A percentile compares a stretch with the other conserved stretches of the same genome.
phyloP scores from a whole-genome alignment of 2,888 invertebrate species.

The Romanomermis culicivorax region DNA sequence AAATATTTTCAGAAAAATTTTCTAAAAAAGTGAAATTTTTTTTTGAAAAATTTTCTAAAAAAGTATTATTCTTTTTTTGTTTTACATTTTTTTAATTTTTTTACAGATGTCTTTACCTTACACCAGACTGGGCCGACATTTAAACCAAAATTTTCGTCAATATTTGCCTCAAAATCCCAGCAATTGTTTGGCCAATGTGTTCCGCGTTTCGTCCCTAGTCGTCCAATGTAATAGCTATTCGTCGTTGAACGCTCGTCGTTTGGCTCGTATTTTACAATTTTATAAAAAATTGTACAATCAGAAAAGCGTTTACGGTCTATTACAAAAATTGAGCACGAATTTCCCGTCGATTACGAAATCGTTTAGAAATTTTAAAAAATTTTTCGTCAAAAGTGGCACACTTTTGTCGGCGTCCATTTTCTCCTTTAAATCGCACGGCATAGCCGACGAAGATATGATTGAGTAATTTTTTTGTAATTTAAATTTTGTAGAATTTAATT shows the following conservation, averaged over 20 bases:
- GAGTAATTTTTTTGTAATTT: slow-evolving; percentile 17
- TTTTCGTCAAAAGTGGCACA: background rate
- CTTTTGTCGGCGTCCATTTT: slow-evolving; percentile 22
- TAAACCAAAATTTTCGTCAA: too few species aligned
- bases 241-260: slow-evolving; percentile 20
- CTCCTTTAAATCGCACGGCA: slow-evolving; percentile 23
- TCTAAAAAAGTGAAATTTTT: too few species aligned
- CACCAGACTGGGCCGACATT: too few species aligned
- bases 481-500: too few species aligned
- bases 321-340: slow-evolving; percentile 13
- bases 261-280: slow-evolving; percentile 19
- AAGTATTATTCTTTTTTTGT: too few species aligned
- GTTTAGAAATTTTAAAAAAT: background rate
- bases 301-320: slow-evolving; percentile 14
- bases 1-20: too few species aligned
- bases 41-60: too few species aligned
- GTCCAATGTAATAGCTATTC: slow-evolving; percentile 23
- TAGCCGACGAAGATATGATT: slow-evolving; percentile 23
- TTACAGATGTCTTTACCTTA: too few species aligned
- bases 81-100: too few species aligned
- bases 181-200: background rate
- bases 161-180: too few species aligned
- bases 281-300: slow-evolving; percentile 24
- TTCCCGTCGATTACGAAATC: background rate
- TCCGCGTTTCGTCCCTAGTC: background rate